phyloP scores from a whole-genome alignment of 2,888 invertebrate genomes.

The Rhingia rostrata region DNA sequence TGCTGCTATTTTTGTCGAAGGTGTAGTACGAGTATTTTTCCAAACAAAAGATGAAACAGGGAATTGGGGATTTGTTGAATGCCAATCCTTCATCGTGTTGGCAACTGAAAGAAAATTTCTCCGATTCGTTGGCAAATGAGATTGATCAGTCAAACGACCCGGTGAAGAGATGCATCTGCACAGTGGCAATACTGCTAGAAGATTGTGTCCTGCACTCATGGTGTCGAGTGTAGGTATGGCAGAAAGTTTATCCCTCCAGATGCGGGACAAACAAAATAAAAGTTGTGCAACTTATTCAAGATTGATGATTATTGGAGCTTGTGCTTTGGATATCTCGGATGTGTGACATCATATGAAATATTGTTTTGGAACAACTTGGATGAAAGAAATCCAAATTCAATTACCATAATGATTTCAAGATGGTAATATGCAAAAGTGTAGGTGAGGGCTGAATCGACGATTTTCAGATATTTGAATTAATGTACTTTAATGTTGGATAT shows the following conservation, averaged over 20 bases:
- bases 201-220: constrained; percentile 27
- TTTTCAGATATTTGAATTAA: too few relatives aligned
- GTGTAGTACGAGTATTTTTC: neutral
- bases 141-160: constrained; percentile 54
- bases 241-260: constrained; percentile 41
- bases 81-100: constrained; percentile 65
- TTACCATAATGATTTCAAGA: neutral
- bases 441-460: too few relatives aligned
- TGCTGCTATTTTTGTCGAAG: neutral
- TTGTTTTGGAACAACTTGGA: neutral
- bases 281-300: constrained; percentile 24
- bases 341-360: constrained; percentile 38
- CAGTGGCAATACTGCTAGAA: constrained; percentile 28
- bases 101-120: constrained; percentile 59
- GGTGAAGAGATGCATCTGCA: constrained; percentile 8
- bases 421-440: too few relatives aligned
- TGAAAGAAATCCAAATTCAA: neutral
- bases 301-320: constrained; percentile 55
- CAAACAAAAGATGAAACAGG: constrained; percentile 68
- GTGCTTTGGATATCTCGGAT: constrained; percentile 35
- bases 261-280: neutral
- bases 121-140: constrained; percentile 66
- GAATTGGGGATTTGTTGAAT: constrained; percentile 59
- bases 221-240: constrained; percentile 37
- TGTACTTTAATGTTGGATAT: too few relatives aligned